Conservation (phyloP, 2,797 vertebrate species). For the Eupleurogrammus muticus region DNA sequence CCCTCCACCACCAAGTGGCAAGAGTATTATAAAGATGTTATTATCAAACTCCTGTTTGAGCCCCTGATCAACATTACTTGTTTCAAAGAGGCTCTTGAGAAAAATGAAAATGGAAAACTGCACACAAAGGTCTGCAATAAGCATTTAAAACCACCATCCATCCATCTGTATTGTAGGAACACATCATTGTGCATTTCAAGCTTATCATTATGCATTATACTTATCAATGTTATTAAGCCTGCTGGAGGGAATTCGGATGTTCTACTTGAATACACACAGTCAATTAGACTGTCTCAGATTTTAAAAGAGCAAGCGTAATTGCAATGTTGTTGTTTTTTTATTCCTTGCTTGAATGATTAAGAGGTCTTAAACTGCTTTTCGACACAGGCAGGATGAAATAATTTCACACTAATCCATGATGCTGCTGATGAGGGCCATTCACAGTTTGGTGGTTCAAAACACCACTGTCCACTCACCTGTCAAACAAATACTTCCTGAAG, state of each 20-base stretch:
- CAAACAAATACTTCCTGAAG: background rate
- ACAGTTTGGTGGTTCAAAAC: slow-evolving; percentile 32
- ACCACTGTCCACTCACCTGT: too few relatives aligned
- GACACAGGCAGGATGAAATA: slow-evolving; percentile 59
- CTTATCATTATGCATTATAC: slow-evolving; percentile 53
- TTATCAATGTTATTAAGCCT: slow-evolving; percentile 56
- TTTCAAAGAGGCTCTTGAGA: slow-evolving; percentile 59
- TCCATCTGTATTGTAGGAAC: slow-evolving; percentile 18
- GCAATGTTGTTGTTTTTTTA: slow-evolving; percentile 59
- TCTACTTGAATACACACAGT: slow-evolving; percentile 74
- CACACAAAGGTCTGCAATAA: slow-evolving; percentile 34
- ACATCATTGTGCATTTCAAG: slow-evolving; percentile 46
- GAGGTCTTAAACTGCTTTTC: slow-evolving; percentile 70
- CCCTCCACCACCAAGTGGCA: slow-evolving; percentile 62
- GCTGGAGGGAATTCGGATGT: slow-evolving; percentile 62
- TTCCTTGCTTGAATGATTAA: slow-evolving; percentile 77
- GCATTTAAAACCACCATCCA: slow-evolving; percentile 29
- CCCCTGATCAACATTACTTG: slow-evolving; percentile 54
- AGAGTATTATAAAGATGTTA: slow-evolving; percentile 70
- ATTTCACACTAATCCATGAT: slow-evolving; percentile 50
- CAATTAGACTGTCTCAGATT: slow-evolving; percentile 72
- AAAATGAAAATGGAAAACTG: slow-evolving; percentile 52
- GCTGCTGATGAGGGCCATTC: slow-evolving; percentile 47
- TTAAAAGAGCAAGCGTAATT: slow-evolving; percentile 68
- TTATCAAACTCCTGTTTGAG: slow-evolving; percentile 61